Conservation (phyloP, 30 jellyfish, hydroid and myxozoan genomes). For the Sanderia malayensis region DNA sequence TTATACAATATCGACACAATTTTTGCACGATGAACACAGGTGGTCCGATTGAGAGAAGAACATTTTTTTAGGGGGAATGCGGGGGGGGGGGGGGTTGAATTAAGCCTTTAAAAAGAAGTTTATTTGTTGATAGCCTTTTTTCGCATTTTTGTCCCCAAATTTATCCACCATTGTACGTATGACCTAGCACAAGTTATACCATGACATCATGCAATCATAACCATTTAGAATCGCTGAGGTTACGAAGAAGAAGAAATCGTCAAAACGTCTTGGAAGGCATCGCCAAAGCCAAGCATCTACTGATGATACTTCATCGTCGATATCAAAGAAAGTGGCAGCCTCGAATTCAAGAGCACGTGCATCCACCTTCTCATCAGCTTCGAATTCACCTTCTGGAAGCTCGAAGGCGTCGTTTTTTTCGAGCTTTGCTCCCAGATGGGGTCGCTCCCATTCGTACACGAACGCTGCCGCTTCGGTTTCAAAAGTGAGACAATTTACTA, state of each 20-base stretch:
- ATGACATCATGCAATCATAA: neutral
- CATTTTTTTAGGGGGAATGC: no score
- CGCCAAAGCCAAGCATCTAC: slow-evolving; percentile 50
- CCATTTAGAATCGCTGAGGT: slow-evolving; percentile 33
- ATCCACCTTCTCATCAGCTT: slow-evolving; percentile 80
- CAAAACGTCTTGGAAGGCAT: slow-evolving; percentile 49
- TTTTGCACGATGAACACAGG: no score
- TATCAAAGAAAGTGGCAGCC: slow-evolving; percentile 59
- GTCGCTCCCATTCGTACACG: slow-evolving; percentile 91
- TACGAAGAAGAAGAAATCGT: slow-evolving; percentile 30
- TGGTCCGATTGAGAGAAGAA: no score
- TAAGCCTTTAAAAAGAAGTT: no score
- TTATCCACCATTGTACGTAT: no score
- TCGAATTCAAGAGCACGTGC: slow-evolving; percentile 67
- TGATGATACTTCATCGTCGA: slow-evolving; percentile 53
- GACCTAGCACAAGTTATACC: no score
- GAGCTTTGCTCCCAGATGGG: slow-evolving; percentile 98
- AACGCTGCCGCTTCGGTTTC: slow-evolving; percentile 63
- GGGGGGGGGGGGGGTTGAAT: no score
- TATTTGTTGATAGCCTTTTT: no score
- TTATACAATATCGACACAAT: no score
- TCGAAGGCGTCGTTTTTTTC: slow-evolving; percentile 79
- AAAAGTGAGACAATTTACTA: slow-evolving; percentile 25
- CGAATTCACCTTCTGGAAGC: slow-evolving; percentile 61
- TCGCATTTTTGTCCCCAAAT: no score